Evolutionary conservation across 2,113 vertebrate species (phyloP).

Genomic region (Etheostoma cragini): DNA sequence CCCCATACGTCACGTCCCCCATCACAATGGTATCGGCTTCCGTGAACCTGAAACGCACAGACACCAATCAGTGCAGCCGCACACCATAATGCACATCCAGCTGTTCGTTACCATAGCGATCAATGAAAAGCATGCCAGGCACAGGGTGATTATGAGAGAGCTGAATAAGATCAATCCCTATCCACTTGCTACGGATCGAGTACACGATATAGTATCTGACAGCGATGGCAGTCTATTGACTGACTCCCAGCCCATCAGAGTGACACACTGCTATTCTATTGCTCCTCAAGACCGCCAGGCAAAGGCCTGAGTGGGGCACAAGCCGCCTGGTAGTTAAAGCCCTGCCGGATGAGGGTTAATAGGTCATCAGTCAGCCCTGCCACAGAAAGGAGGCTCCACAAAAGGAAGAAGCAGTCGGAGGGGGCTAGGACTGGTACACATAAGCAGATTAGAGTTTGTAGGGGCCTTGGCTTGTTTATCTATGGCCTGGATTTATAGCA

Average conservation of each 20-base stretch:
- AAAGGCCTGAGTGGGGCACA: conserved; percentile 6
- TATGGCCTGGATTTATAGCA: conserved; percentile 33
- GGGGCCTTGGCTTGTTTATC: conserved; percentile 3
- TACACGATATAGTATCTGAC: conserved; percentile 40
- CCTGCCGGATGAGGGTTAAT: conserved; percentile 7
- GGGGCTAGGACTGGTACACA: conserved; percentile 3
- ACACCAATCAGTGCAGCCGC: conserved; percentile 36
- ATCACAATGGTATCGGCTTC: conserved; percentile 93
- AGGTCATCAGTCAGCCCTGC: conserved; percentile 31
- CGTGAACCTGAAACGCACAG: conserved; percentile 88
- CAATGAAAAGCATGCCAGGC: conserved; percentile 42
- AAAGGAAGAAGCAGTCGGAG: neutral
- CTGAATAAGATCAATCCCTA: conserved; percentile 56
- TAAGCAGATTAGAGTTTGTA: conserved; percentile 32
- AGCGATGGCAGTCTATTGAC: conserved; percentile 39
- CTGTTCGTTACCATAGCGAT: conserved; percentile 36
- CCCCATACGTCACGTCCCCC: conserved; percentile 97
- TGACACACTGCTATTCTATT: conserved; percentile 38
- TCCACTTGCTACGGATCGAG: conserved; percentile 28
- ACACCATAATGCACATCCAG: conserved; percentile 21
- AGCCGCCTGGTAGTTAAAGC: conserved; percentile 32
- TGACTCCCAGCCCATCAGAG: conserved; percentile 27
- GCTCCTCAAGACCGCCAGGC: conserved; percentile 23
- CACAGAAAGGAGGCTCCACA: neutral
- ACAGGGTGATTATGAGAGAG: conserved; percentile 45